phyloP scores from a whole-genome alignment of 1,140 invertebrate genomes.

The Plutomurus gul region DNA sequence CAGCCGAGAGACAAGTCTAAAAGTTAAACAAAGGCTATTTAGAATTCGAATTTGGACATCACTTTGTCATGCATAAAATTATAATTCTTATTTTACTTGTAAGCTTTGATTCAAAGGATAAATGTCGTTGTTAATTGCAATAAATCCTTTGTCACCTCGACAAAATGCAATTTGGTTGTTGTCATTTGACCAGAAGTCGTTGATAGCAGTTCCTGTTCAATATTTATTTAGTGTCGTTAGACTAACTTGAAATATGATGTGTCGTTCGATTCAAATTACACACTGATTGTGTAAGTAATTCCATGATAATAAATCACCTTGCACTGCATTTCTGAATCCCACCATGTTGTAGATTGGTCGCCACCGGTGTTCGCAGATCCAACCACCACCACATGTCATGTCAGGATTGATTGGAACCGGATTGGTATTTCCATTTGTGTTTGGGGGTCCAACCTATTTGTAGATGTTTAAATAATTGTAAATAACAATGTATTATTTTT shows the following conservation, averaged over 20 bases:
- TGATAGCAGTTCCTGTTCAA: constrained; percentile 52
- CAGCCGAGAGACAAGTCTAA: constrained; percentile 54
- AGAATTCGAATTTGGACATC: not conserved
- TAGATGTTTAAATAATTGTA: not conserved
- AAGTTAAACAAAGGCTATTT: not conserved
- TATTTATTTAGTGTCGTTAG: not conserved
- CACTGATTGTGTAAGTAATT: too few relatives aligned
- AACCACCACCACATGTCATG: constrained; percentile 74
- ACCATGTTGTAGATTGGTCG: constrained; percentile 77
- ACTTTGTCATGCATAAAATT: not conserved
- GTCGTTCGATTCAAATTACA: too few relatives aligned
- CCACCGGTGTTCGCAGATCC: constrained; percentile 90
- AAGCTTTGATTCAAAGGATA: constrained; percentile 49
- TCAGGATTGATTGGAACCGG: constrained; percentile 69
- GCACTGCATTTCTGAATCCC: constrained; percentile 69
- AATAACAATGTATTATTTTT: not conserved
- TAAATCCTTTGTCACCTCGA: constrained; percentile 57
- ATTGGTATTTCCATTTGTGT: constrained; percentile 66
- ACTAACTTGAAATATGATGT: too few relatives aligned
- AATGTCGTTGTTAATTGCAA: constrained; percentile 59
- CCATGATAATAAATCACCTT: too few relatives aligned
- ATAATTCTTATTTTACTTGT: too few relatives aligned
- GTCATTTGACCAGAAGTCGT: constrained; percentile 59
- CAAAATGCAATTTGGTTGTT: constrained; percentile 59
- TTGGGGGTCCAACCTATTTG: constrained; percentile 65